Base-by-base conservation (phyloP, 2,888 invertebrate genomes). In the Leistus spinibarbis region DNA sequence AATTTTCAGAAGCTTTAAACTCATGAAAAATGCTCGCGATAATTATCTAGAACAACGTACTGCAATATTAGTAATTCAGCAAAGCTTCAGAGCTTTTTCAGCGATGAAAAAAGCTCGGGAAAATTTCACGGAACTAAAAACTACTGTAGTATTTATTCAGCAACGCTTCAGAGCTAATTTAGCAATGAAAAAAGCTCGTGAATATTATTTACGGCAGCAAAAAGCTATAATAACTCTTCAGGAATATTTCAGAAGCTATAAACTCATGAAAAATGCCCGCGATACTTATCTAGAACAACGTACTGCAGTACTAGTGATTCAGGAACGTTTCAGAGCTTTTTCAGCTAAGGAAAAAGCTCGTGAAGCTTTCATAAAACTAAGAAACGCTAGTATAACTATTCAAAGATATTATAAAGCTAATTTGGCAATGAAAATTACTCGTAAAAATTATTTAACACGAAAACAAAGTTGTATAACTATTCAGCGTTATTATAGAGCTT, bases 401-500 rank as follows among this genome's bases (percentile, higher is more conserved):
- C 90, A 90, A 81, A 80, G 77, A 0, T 84, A 82, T 73, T 88
- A 71, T 54, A 77, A 63, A 79, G 79, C 82, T 78, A 62, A 80
- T 40, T 17, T 75, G 53, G 20, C 65, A 10, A 78, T 78, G 64
- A 4, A 79, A 79, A 57, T 76, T 76, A 10, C 67, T 2, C 86
- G 86, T 4, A 81, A 82, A 23, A 80, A 84, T 17, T 89, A 87
- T 76, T 76, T 81, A 7, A 73, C 79, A 53, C 80, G 80, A 2
- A 83, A 81, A 60, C 80, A 82, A 16, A 81, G 85, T 10, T 84
- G 86, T 22, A 81, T 88, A 13, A 77, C 78, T 1, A 81, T 91
- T 63, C 91, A 92, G 79, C 84, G 82, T 69, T 87, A 85, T 82
- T 86, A 88, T 80, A 78, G 81, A 67, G 81, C 80, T 1, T 76